These are phyloP conservation scores for Cygnus buccinator DNA, from an alignment of 2,113 vertebrate species.

Conservation along the genomic window DNA sequence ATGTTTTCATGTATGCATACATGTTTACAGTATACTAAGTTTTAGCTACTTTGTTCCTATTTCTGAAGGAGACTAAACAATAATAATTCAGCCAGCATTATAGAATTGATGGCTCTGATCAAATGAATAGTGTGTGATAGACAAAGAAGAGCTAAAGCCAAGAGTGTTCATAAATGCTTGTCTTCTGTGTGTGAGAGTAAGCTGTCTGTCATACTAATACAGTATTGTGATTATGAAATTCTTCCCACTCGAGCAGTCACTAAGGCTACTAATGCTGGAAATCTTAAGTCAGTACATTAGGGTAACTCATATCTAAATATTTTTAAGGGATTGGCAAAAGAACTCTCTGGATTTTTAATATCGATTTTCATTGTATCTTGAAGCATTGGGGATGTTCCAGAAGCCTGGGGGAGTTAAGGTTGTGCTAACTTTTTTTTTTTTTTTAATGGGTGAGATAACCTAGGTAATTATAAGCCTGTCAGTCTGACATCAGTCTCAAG, in stretches of 20 bases:
- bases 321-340: slow-evolving; percentile 2
- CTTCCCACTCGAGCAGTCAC: neutral
- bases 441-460: neutral
- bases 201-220: neutral
- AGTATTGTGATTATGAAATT: neutral
- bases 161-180: neutral
- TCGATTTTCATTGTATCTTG: neutral
- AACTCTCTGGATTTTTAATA: slow-evolving; percentile 4
- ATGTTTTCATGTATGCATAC: neutral
- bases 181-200: neutral
- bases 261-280: neutral
- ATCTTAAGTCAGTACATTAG: neutral
- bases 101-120: neutral
- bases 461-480: slow-evolving; percentile 21
- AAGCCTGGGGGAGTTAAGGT: slow-evolving; percentile 25
- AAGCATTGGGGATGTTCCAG: neutral
- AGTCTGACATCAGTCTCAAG: neutral
- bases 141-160: neutral
- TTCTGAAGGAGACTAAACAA: neutral
- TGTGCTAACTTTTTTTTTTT: neutral
- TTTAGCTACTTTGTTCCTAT: neutral
- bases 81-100: neutral
- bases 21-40: neutral
- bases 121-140: neutral
- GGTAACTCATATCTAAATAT: neutral